Evolutionary conservation across 2,888 invertebrate species (phyloP).

Genomic region (Pyrrhia umbra): DNA sequence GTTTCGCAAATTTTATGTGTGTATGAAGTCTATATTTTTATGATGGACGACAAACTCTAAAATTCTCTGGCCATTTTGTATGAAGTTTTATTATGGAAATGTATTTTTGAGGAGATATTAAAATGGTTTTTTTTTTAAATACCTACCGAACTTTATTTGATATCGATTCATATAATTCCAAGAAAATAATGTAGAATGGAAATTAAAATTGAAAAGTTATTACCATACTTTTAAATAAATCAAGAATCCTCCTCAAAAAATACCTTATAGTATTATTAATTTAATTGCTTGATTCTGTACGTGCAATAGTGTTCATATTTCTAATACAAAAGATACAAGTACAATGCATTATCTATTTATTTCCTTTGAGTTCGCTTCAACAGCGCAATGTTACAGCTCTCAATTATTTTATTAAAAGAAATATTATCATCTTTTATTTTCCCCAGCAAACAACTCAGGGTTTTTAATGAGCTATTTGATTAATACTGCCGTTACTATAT

Average conservation of each 20-base stretch:
- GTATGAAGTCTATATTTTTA: slow-evolving; percentile 37
- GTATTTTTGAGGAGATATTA: not conserved
- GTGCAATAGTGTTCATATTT: not conserved
- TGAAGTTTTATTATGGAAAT: not conserved
- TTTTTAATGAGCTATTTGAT: slow-evolving; percentile 16
- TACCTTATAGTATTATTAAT: not conserved
- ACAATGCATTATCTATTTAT: slow-evolving; percentile 1
- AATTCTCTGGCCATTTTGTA: not conserved
- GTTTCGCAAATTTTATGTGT: slow-evolving; percentile 11
- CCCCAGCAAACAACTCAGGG: not conserved
- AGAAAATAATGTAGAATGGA: too few species aligned
- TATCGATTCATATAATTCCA: too few species aligned
- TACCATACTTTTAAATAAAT: not conserved
- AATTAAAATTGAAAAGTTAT: not conserved
- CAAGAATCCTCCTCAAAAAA: not conserved
- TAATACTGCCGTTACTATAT: slow-evolving; percentile 6
- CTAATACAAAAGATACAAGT: slow-evolving; percentile 9
- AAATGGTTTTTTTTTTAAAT: not conserved
- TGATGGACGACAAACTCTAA: not conserved
- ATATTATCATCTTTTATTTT: not conserved
- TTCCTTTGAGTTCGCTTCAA: slow-evolving; percentile 1
- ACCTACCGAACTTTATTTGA: too few species aligned
- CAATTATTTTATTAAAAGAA: slow-evolving; percentile 21
- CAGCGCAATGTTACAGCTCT: not conserved
- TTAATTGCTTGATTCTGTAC: not conserved